A percentile compares a stretch with the other conserved stretches of the same genome.
Evolutionary conservation across 2,113 vertebrate species (phyloP).

Genomic region (Neoarius graeffei): DNA sequence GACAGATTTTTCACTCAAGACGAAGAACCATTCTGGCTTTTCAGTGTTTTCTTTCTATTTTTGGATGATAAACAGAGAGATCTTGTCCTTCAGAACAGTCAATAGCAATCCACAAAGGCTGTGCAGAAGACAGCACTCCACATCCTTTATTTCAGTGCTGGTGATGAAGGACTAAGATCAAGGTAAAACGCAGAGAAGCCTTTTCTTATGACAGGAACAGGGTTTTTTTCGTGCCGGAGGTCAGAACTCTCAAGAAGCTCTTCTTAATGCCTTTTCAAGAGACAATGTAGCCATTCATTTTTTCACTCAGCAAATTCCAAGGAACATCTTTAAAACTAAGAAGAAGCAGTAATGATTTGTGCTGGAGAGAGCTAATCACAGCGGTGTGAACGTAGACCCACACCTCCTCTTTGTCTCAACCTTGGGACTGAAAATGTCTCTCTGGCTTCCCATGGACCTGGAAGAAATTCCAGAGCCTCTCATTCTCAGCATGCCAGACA

Average conservation of each 20-base stretch:
- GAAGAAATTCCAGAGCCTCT: neutral
- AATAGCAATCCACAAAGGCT: neutral
- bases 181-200: neutral
- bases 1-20: neutral
- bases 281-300: slow-evolving; percentile 13
- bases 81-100: neutral
- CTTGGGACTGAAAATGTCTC: neutral
- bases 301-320: neutral
- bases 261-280: neutral
- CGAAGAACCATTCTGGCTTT: neutral
- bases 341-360: neutral
- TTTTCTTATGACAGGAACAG: slow-evolving; percentile 5
- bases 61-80: neutral
- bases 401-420: neutral
- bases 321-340: slow-evolving; percentile 1
- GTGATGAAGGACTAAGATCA: neutral
- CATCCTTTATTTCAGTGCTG: neutral
- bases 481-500: neutral
- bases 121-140: neutral
- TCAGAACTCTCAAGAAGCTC: slow-evolving; percentile 21
- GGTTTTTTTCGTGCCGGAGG: slow-evolving; percentile 26
- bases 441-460: neutral
- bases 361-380: neutral
- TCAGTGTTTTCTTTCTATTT: neutral
- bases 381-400: neutral